A percentile compares a stretch with the other conserved stretches of the same genome.
Conservation (phyloP, 92 coral and sea anemone species). For the Epizoanthus rinbou region DNA sequence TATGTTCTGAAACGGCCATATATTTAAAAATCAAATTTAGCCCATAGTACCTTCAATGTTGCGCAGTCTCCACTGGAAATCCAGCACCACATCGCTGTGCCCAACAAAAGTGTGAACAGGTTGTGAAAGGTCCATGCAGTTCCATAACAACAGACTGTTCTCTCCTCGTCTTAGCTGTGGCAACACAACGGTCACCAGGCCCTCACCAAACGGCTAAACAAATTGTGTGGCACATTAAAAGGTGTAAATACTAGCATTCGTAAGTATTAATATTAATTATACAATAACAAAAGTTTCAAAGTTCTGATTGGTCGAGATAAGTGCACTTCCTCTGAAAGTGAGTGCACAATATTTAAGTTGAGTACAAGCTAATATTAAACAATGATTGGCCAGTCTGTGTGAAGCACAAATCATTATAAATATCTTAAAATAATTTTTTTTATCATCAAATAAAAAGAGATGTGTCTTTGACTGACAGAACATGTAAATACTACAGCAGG, state of each 20-base stretch:
- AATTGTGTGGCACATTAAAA: neutral
- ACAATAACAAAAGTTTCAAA: too few species aligned
- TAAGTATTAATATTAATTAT: neutral
- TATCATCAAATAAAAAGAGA: too few species aligned
- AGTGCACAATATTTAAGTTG: too few species aligned
- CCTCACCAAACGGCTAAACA: constrained; percentile 94
- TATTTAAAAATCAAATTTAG: neutral
- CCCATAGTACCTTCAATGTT: constrained; percentile 55
- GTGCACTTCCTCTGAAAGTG: too few species aligned
- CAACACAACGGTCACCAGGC: constrained; percentile 87
- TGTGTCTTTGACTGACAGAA: too few species aligned
- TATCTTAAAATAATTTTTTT: too few species aligned
- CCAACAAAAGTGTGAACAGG: constrained; percentile 94
- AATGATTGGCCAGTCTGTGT: too few species aligned
- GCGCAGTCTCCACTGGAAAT: constrained; percentile 94
- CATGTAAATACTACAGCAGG: too few species aligned
- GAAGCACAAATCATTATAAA: too few species aligned
- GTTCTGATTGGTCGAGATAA: too few species aligned
- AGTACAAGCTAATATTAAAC: too few species aligned
- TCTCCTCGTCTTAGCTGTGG: constrained; percentile 89
- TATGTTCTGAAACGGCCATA: constrained; percentile 10
- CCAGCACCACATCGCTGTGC: constrained; percentile 86
- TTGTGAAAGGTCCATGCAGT: constrained; percentile 75
- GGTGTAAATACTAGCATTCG: neutral
- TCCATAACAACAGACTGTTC: constrained; percentile 89